Evolutionary conservation across 1,140 invertebrate species (phyloP).

Genomic region (Drosophila rhopaloa): DNA sequence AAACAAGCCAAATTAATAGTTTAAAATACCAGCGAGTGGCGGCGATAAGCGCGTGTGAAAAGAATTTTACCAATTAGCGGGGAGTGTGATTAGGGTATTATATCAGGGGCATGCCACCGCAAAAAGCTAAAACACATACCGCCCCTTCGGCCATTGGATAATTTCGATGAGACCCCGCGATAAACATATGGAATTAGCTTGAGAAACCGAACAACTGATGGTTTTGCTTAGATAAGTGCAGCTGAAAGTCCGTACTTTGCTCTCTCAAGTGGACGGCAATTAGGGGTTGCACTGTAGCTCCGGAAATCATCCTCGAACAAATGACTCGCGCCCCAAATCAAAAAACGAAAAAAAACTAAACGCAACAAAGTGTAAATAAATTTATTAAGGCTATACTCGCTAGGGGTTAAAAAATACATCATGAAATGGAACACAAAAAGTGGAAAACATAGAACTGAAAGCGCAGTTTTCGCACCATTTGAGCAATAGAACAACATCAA

Average conservation of each 20-base stretch:
- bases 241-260: conserved; percentile 39
- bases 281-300: conserved; percentile 64
- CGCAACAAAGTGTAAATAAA: conserved; percentile 81
- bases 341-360: conserved; percentile 55
- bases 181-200: conserved; percentile 48
- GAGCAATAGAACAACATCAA: conserved; percentile 43
- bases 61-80: conserved; percentile 61
- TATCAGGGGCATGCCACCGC: conserved; percentile 23
- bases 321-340: conserved; percentile 75
- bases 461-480: conserved; percentile 77
- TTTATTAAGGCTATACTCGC: conserved; percentile 64
- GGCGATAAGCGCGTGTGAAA: conserved; percentile 52
- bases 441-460: conserved; percentile 49
- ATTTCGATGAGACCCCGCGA: conserved; percentile 66
- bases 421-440: conserved; percentile 31
- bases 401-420: conserved; percentile 33
- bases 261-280: conserved; percentile 73
- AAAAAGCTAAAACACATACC: conserved; percentile 67
- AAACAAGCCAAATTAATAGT: conserved; percentile 62
- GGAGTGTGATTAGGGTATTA: conserved; percentile 13
- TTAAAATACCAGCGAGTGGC: conserved; percentile 27
- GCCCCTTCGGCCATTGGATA: conserved; percentile 59
- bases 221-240: conserved; percentile 69
- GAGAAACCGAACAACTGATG: conserved; percentile 68
- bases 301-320: conserved; percentile 64